Evolutionary conservation across 2,113 vertebrate genomes (phyloP), one percentile per base, ranked within the genome.

Genomic region (Taxidea taxus): DNA sequence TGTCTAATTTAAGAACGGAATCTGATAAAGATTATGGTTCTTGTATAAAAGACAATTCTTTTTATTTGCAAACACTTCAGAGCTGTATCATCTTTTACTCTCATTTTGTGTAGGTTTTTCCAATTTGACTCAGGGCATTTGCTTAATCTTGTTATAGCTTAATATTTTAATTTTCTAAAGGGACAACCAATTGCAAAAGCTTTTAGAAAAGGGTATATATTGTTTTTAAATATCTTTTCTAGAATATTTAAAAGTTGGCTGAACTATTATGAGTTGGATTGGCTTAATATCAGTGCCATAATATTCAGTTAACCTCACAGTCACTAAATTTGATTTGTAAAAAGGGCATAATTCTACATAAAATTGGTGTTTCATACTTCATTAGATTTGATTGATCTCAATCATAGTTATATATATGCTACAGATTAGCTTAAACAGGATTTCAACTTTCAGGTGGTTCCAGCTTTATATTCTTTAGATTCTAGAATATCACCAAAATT

Each of bases 341-440:
- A 95, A 94, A 94, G 87, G 90, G 37, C 80, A 95, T 97, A 97
- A 98, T 93, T 95, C 89, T 90, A 91, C n/a, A 80, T 93, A 97
- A 97, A 98, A 97, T 97, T 82, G 74, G 70, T 92, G 88, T 95
- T 95, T 97, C 97, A 98, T 60, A 97, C 87, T 91, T 97, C 93
- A 88, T 97, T 97, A 97, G 54, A 97, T 93, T 42, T 91, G 96
- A 97, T 87, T 97, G 96, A 91, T 97, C 97, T 44, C 93, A 95
- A 44, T 91, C 83, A 97, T 58, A 90, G 81, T 96, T 97, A 96
- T 62, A 87, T 90, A 91, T 56, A 51, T 90, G 25, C 90, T 95
- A 87, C 66, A 97, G 78, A 93, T 98, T 96, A 98, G 93, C 29
- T 96, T 95, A 82, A 96, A 92, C 83, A 91, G 96, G 81, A 80